Percentiles rank a stretch among this genome's conserved stretches.
Conservation (phyloP, 1,140 invertebrate species). For the Pomacea maculata region DNA sequence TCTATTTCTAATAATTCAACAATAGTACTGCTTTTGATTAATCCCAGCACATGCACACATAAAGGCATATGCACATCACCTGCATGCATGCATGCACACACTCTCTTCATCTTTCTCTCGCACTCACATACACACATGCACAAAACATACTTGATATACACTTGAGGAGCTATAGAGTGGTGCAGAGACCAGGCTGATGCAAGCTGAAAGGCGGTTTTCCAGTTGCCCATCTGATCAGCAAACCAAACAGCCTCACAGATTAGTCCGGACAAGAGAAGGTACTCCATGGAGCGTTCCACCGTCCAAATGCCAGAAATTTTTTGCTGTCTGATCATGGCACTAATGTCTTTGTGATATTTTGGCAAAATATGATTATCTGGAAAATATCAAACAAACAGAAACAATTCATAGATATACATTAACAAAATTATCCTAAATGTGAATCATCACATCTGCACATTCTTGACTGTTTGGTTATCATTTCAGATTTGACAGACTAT, state of each 20-base stretch:
- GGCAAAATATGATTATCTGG: constrained; percentile 59
- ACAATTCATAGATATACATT: no score
- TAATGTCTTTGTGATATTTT: constrained; percentile 56
- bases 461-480: neutral
- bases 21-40: no score
- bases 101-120: neutral
- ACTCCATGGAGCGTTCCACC: constrained; percentile 57
- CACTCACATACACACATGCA: neutral
- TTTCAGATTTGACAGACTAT: neutral
- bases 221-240: constrained; percentile 62
- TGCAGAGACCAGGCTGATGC: constrained; percentile 51
- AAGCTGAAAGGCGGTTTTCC: constrained; percentile 61
- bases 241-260: constrained; percentile 63
- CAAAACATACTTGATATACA: constrained; percentile 50
- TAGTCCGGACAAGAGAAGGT: constrained; percentile 59
- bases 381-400: neutral
- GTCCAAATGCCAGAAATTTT: constrained; percentile 54
- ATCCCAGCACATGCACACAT: neutral
- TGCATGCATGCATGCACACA: neutral
- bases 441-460: neutral
- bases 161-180: constrained; percentile 34
- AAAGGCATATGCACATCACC: neutral
- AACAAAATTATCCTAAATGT: no score
- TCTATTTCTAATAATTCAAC: no score
- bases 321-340: constrained; percentile 40